These are phyloP conservation scores for Gymnogyps californianus DNA, from an alignment of 2,113 vertebrate genomes.

Conservation along the genomic window DNA sequence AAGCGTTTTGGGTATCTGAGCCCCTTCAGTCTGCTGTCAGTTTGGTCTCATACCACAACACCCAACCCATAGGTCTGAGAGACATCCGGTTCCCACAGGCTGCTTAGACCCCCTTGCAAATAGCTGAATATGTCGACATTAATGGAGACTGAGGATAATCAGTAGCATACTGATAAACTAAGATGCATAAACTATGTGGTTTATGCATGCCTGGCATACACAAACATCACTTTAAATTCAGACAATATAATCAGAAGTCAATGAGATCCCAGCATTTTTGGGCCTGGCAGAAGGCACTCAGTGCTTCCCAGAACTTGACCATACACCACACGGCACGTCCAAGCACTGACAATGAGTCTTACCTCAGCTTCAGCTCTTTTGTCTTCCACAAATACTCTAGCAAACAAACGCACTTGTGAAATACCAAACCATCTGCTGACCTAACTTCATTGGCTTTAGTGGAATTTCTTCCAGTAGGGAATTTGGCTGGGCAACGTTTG, in stretches of 20 bases:
- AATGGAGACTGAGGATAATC: not conserved
- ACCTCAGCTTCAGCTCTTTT: not conserved
- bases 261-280: not conserved
- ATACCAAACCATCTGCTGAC: not conserved
- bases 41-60: not conserved
- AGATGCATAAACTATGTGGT: not conserved
- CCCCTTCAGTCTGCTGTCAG: not conserved
- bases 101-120: not conserved
- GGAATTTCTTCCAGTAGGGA: not conserved
- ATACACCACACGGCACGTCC: not conserved
- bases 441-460: not conserved
- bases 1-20: not conserved
- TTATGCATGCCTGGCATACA: not conserved
- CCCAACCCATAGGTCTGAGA: accelerated
- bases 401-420: not conserved
- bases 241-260: not conserved
- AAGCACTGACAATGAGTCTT: not conserved
- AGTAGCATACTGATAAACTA: not conserved
- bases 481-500: not conserved
- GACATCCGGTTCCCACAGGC: not conserved
- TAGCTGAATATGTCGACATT: not conserved
- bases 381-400: not conserved
- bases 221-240: not conserved
- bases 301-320: not conserved
- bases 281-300: not conserved